Evolutionary conservation across 2,888 invertebrate species (phyloP).

Genomic region (Tetramorium bicarinatum): DNA sequence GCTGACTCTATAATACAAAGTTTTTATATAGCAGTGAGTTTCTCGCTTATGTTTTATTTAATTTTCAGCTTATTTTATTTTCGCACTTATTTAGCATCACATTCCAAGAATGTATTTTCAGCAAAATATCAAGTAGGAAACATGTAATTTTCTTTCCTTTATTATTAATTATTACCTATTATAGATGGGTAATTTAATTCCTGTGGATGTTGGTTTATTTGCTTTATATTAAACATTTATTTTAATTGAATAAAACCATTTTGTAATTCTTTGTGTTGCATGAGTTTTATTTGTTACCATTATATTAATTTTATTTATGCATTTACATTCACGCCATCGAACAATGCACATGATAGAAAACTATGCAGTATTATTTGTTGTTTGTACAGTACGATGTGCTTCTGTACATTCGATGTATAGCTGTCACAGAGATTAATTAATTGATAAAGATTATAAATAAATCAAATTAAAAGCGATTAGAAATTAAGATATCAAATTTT

Average conservation of each 20-base stretch:
- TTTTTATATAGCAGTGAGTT: constrained; percentile 40
- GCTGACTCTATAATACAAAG: background rate
- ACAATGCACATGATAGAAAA: background rate
- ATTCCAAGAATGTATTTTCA: constrained; percentile 33
- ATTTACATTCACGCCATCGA: background rate
- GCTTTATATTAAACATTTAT: constrained; percentile 55
- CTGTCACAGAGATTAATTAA: constrained; percentile 23
- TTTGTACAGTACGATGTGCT: background rate
- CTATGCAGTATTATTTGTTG: constrained; percentile 11
- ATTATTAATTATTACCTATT: background rate
- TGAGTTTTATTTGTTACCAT: constrained; percentile 45
- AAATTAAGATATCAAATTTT: background rate
- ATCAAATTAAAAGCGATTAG: background rate
- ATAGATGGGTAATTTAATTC: background rate
- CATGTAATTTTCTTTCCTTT: background rate
- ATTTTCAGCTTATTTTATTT: constrained; percentile 38
- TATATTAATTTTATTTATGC: constrained; percentile 31
- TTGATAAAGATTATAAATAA: background rate
- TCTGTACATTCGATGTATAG: constrained; percentile 33
- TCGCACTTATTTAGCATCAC: background rate
- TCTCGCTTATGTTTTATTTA: constrained; percentile 56
- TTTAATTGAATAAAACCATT: constrained; percentile 70
- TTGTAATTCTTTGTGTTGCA: constrained; percentile 60
- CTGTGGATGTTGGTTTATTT: constrained; percentile 51
- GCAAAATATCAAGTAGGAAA: background rate